Evolutionary conservation across 2,113 vertebrate genomes (phyloP).

Genomic region (Phrynosoma platyrhinos): DNA sequence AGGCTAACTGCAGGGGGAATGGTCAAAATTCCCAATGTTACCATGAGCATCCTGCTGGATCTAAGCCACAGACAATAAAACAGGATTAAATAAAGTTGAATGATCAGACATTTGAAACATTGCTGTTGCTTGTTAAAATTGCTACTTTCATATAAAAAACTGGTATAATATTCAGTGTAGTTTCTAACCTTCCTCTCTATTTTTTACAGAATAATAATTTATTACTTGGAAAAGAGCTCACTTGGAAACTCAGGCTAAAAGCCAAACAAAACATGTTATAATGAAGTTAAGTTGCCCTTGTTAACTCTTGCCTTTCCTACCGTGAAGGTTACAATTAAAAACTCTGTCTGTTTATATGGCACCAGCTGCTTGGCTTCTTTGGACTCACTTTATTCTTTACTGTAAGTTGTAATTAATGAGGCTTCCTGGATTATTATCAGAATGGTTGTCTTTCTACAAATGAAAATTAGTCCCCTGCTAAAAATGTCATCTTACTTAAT

Average conservation of each 20-base stretch:
- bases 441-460: slow-evolving; percentile 51
- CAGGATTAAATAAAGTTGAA: background rate
- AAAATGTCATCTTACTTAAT: slow-evolving; percentile 57
- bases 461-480: slow-evolving; percentile 47
- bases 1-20: too few species aligned
- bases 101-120: background rate
- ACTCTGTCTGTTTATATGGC: slow-evolving; percentile 61
- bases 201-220: slow-evolving; percentile 36
- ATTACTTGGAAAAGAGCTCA: slow-evolving; percentile 44
- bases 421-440: slow-evolving; percentile 62
- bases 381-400: slow-evolving; percentile 44
- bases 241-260: slow-evolving; percentile 50
- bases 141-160: background rate
- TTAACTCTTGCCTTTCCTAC: slow-evolving; percentile 65
- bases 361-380: slow-evolving; percentile 70
- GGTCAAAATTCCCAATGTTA: too few species aligned
- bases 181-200: background rate
- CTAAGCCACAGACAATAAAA: background rate
- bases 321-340: slow-evolving; percentile 70
- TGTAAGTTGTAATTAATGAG: slow-evolving; percentile 70
- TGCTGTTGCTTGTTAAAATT: background rate
- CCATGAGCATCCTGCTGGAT: too few species aligned
- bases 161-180: background rate
- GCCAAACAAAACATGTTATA: slow-evolving; percentile 49
- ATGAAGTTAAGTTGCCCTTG: slow-evolving; percentile 62